phyloP scores from a whole-genome alignment of 1,140 invertebrate genomes.

The Uloborus diversus region DNA sequence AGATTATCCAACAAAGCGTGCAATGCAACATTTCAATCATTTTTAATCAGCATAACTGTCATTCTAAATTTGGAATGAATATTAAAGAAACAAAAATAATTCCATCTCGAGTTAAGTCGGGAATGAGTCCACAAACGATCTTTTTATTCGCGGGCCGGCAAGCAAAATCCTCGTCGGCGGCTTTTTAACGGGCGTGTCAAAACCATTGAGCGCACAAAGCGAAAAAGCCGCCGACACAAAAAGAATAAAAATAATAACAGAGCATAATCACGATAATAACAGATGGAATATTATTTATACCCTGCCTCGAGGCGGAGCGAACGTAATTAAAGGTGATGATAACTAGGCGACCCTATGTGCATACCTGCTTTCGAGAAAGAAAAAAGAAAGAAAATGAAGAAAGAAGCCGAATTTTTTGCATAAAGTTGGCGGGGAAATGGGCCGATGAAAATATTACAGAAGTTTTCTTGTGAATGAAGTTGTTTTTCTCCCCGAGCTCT shows the following conservation, averaged over 20 bases:
- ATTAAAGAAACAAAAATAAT: too few species aligned
- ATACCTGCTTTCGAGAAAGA: not conserved
- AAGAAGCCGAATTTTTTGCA: too few species aligned
- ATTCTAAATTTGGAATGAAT: too few species aligned
- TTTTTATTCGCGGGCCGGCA: not conserved
- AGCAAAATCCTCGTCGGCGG: not conserved
- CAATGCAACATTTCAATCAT: too few species aligned
- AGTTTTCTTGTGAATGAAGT: too few species aligned
- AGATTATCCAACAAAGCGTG: too few species aligned
- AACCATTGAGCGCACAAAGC: slow-evolving; percentile 24
- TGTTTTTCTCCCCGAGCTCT: too few species aligned
- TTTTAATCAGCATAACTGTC: too few species aligned
- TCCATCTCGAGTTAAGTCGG: too few species aligned
- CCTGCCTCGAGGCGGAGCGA: not conserved
- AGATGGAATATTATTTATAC: slow-evolving; percentile 21
- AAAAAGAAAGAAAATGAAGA: too few species aligned
- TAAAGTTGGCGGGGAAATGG: too few species aligned
- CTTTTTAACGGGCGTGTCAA: slow-evolving; percentile 24
- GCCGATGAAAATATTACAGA: too few species aligned
- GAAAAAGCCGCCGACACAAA: slow-evolving; percentile 10
- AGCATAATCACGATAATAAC: slow-evolving; percentile 1
- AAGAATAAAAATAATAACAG: not conserved
- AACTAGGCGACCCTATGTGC: not conserved
- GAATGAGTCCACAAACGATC: not conserved
- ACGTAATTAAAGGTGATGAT: slow-evolving; percentile 36